These are phyloP conservation scores for Homarus americanus DNA, from an alignment of 1,140 invertebrate species.

Conservation along the genomic window DNA sequence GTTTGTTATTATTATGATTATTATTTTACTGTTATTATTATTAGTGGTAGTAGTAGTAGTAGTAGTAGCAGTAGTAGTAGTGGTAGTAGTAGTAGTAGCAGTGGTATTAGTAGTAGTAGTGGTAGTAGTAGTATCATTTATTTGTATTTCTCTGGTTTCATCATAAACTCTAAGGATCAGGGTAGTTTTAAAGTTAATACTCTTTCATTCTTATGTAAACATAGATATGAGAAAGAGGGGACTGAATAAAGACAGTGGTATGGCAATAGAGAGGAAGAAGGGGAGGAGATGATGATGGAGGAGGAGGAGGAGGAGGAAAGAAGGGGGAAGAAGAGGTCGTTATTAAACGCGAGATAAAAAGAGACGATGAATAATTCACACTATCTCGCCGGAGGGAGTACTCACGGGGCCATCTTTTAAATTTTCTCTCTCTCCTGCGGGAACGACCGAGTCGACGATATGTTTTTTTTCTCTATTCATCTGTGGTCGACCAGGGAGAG, in stretches of 20 bases:
- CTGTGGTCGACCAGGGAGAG: no score
- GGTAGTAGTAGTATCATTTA: no score
- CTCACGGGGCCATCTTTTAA: neutral
- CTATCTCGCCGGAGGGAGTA: neutral
- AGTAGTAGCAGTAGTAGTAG: no score
- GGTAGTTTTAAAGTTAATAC: no score
- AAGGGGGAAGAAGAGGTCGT: neutral
- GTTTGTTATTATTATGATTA: neutral
- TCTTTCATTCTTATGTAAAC: no score
- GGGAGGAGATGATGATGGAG: neutral
- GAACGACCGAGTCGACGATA: neutral
- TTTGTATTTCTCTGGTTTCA: no score
- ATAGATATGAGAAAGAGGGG: no score
- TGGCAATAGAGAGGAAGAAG: neutral
- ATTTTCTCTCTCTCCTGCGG: neutral
- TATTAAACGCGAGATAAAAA: neutral
- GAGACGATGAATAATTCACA: neutral
- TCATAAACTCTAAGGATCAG: no score
- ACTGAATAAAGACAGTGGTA: neutral
- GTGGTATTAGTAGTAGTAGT: no score
- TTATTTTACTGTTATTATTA: neutral
- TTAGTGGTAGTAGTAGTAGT: neutral
- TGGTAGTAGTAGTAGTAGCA: no score
- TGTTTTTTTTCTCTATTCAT: neutral
- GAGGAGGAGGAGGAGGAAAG: neutral